Evolutionary conservation across 2,888 invertebrate genomes (phyloP), one percentile per base, ranked within the genome.

Genomic region (Drosophila kuntzei): DNA sequence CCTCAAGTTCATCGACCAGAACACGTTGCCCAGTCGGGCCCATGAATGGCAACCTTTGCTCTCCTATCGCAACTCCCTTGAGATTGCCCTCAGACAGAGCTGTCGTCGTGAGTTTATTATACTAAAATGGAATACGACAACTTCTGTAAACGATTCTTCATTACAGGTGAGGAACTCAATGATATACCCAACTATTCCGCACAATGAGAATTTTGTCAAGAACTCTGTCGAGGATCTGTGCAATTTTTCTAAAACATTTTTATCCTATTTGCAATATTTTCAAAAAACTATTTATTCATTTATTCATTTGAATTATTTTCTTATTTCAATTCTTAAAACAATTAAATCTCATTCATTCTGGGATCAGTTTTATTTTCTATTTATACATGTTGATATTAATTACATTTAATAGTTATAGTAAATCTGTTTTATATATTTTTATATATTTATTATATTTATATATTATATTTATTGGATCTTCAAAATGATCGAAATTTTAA

Each of bases 31-130:
- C 1, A 60, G 44, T 7, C 22, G 5, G 0, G 9, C 18, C 0
- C 44, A 49, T 2, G 53, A 67, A 0, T 73, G 73, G 73, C 36
- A 51, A 14, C 67, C 79, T 0, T 18, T 87, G 16, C 1, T 47
- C 0, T 22, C 16, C 20, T 83, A 87, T 63, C 74, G 73, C 20
- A 46, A 18, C 4, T 5, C 37, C 4, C 20, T 83, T 20, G 8
- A 58, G 5, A 29, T 64, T 7, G 36, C 51, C 0, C 3, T 73
- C 2, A 22, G 51, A 7, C 44, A 22, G 18, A 66, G 62, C 16
- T 43, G 60, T 47, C 59, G 58, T 1, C 51, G 80, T 75, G 20
- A 51, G 78, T 59, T 36, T 9, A 18, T 36, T 11, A 18, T 14
- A 18, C 8, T 7, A 1, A 11, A 3, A 3, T 41, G 53, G 14